Evolutionary conservation across 2,888 invertebrate genomes (phyloP), one percentile per base, ranked within the genome.

Genomic region (Epicampocera succincta): DNA sequence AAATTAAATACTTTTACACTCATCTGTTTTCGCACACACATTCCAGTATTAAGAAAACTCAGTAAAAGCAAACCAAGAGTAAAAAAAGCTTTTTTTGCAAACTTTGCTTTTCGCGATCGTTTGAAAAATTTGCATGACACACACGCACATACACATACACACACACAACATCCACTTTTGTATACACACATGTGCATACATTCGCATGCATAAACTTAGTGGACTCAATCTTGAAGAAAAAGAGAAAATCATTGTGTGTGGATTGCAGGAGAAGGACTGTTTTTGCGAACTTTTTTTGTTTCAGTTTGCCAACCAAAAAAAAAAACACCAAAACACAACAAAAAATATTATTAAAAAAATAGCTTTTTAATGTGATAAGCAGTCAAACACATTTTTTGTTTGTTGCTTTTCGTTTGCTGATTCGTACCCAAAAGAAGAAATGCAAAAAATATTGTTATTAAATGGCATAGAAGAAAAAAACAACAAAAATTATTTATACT

Each of bases 1-100:
- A 86, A 87, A 61, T 33, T 86, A 88, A 87, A 88, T 85, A 84
- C 83, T 79, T 83, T 76, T 65, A 82, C 84, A 82, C 65, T 52
- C 74, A 29, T 11, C 38, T n/a, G 21, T 46, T 33, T 0, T n/a
- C n/a, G n/a, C n/a, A 12, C 19, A 40, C 65, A 46, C 52, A 78
- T 83, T 80, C 76, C 79, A 80, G 66, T 66, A 72, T 65, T 75
- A 17, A 42, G 72, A 83, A 76, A 75, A 75, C 12, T 61, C 11
- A 44, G 29, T 12, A 17, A 25, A 54, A 66, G n/a, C 58, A 54
- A 44, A 73, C 61, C 50, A 19, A 8, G 21, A 60, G 6, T 6
- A 29, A 65, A 65, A 69, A 56, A 50, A 66, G 58, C 63, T 52
- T 63, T 76, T 73, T 72, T 71, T 75, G 69, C 56, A 71, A 73